Base-by-base conservation (phyloP, 1,140 invertebrate genomes). In the Trichogramma pretiosum region DNA sequence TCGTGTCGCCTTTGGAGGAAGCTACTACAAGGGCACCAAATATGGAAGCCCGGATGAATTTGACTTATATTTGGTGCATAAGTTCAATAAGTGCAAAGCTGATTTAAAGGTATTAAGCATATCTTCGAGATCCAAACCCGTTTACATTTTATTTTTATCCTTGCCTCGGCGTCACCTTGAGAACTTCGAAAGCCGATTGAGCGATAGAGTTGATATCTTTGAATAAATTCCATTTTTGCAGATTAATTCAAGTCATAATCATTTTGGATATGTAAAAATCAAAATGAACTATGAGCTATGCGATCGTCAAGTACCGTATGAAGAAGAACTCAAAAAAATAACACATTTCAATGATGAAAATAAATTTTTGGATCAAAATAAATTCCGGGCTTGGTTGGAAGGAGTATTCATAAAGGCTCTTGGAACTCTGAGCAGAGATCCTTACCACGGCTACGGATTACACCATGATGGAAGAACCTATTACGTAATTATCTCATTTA, bases 11-110 rank as follows among this genome's bases (percentile, higher is more conserved):
- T 76, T 65, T 39, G 72, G 66, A 3, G 77, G 76, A 1, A 77
- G 75, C 50, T 75, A 68, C 17, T 76, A 72, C 45, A 76, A 79
- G 51, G 63, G 63, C 5, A 67, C 76, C 13, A 75, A 71, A 57
- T 66, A 76, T 9, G 67, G 65, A 0, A 65, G 64, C 28, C 66
- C 76, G 2, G 67, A 75, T 51, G 77, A 79, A 54, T 78, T 72
- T 53, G 76, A 78, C 59, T 61, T 79, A 52, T 68, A 77, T 59
- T 59, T 77, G 3, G 59, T 76, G 7, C 63, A 77, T 9, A 57
- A 60, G 3, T 48, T 77, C 5, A n/a, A n/a, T n/a, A n/a, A n/a
- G n/a, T n/a, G n/a, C n/a, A n/a, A n/a, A n/a, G n/a, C n/a, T n/a
- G n/a, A n/a, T n/a, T n/a, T n/a, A n/a, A n/a, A n/a, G n/a, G n/a